Evolutionary conservation across 2,888 invertebrate genomes (phyloP), one percentile per base, ranked within the genome.

Genomic region (Lasioglossum calceatum): DNA sequence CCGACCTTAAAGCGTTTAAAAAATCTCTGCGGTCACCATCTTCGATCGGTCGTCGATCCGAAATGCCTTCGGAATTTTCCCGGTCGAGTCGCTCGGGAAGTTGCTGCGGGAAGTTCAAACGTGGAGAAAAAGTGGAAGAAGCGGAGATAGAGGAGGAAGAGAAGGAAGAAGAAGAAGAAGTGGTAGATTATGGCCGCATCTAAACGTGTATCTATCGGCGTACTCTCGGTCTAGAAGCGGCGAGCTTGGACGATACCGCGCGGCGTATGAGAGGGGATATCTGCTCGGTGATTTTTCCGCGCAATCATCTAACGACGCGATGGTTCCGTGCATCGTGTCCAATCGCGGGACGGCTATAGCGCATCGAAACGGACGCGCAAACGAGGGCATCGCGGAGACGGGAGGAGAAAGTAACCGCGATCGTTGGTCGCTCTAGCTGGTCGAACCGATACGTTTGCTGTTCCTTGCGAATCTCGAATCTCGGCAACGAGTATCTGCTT

Each of bases 351-450:
- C 76, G 73, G 76, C 50, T 77, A 77, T 71, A 71, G 78, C 76
- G 64, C 61, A 61, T 67, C 71, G 77, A 89, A 77, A 80, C 16
- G 86, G 80, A 79, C 79, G 67, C 71, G 79, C 79, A 77, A 85
- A 84, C 79, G 85, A 54, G 85, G 85, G 76, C 85, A 79, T 42
- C 42, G 85, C 85, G 79, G 85, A 71, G 85, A 85, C 84, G 84
- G 79, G 79, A 85, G 64, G 50, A 83, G 71, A 79, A 76, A 71
- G 83, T 77, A 89, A 79, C 71, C 58, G 78, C 67, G 82, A 79
- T 83, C 78, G 81, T 64, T 77, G 44, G 58, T 77, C 74, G 70
- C 39, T 70, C 39, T 27, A 70, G 54, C 77, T 71, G 44, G 81
- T 39, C 54, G 64, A 71, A 77, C 77, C 79, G 75, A 86, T 58